Evolutionary conservation across 2,888 invertebrate genomes (phyloP), one percentile per base, ranked within the genome.

Genomic region (Vannuccia rotundouncinata): DNA sequence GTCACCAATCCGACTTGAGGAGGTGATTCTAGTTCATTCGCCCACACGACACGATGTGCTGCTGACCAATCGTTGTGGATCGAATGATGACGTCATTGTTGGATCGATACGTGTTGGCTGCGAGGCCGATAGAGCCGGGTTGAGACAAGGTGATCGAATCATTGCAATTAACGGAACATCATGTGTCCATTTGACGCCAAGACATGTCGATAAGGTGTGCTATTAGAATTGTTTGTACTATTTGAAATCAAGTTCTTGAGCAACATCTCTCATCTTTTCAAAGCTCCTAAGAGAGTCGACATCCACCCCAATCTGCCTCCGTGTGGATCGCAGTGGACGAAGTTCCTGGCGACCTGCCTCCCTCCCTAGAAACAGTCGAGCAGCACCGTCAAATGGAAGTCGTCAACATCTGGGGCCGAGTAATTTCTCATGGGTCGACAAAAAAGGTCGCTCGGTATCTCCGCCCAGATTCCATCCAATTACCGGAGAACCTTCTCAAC

Each of bases 371-470:
- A 66, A 22, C 25, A 22, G 22, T 22, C 10, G 25, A 22, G 10
- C 10, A 2, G 2, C 66, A 2, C 66, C 66, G 17, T 66, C 66
- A 17, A 27, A 5, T 27, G 66, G 22, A n/a, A 45, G 17, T 13
- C 45, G 17, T 45, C n/a, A n/a, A n/a, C 66, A 22, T 66, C 66
- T 66, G 66, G 66, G 66, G 2, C 66, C 66, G 66, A 66, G 66
- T 27, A 66, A 66, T 2, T 66, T 66, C 66, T 66, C 66, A 17
- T 66, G 66, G 66, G 66, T 66, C 2, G 66, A 66, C 66, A 66
- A 22, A 66, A 66, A 66, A 22, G 10, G 66, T 66, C 66, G 66
- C 10, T 66, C 66, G 2, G 66, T 66, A 5, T 66, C 66, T 13
- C 66, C 66, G 2, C 66, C 66, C 2, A 66, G 66, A 22, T 66